Conservation (phyloP, 2,888 invertebrate genomes). For the Abrostola triplasia region DNA sequence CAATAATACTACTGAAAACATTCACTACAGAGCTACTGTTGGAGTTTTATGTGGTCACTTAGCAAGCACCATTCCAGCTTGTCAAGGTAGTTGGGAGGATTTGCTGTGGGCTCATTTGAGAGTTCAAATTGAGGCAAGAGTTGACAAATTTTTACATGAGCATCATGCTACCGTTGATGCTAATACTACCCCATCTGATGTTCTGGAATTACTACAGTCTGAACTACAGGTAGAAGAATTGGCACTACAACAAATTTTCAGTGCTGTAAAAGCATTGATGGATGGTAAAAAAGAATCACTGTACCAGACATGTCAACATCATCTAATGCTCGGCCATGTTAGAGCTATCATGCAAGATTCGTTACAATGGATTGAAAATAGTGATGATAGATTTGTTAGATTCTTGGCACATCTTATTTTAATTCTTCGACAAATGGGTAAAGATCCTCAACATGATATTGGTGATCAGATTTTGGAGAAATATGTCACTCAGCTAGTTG, state of each 20-base stretch:
- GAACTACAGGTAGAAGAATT: conserved; percentile 77
- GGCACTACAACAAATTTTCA: conserved; percentile 80
- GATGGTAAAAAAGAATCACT: conserved; percentile 89
- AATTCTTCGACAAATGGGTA: conserved; percentile 94
- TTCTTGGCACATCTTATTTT: conserved; percentile 96
- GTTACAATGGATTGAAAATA: conserved; percentile 89
- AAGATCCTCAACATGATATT: conserved; percentile 90
- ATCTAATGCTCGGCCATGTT: conserved; percentile 95
- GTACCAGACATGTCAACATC: conserved; percentile 94
- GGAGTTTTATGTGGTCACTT: conserved; percentile 95
- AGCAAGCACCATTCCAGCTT: conserved; percentile 92
- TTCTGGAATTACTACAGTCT: conserved; percentile 78
- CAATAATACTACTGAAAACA: conserved; percentile 86
- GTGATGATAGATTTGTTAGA: conserved; percentile 89
- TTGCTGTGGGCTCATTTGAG: conserved; percentile 96
- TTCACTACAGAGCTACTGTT: conserved; percentile 90
- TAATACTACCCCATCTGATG: conserved; percentile 78
- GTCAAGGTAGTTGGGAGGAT: conserved; percentile 95
- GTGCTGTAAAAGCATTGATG: conserved; percentile 81
- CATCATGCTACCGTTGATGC: conserved; percentile 83
- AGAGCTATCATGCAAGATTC: conserved; percentile 92
- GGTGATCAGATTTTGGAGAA: conserved; percentile 93
- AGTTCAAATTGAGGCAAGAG: conserved; percentile 94
- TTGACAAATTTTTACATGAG: conserved; percentile 90
- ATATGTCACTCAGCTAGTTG: conserved; percentile 92